These are phyloP conservation scores for Wasmannia auropunctata DNA, from an alignment of 1,140 invertebrate genomes.

Conservation along the genomic window DNA sequence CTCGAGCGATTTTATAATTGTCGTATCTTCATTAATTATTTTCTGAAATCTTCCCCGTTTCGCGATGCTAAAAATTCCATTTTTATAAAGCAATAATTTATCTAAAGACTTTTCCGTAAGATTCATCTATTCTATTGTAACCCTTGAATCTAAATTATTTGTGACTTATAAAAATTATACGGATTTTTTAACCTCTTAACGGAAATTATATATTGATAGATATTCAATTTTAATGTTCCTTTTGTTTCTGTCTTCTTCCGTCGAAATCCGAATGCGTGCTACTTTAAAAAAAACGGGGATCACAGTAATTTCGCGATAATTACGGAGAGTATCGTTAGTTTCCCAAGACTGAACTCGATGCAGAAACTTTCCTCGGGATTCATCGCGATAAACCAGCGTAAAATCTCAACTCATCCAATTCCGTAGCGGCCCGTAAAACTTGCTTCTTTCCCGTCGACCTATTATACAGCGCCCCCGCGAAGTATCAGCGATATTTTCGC, in stretches of 20 bases:
- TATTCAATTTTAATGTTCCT: background rate
- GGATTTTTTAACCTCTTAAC: background rate
- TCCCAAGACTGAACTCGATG: constrained; percentile 8
- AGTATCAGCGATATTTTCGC: constrained; percentile 41
- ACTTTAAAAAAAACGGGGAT: background rate
- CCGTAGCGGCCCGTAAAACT: constrained; percentile 32
- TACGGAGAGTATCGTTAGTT: background rate
- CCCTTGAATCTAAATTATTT: background rate
- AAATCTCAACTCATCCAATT: constrained; percentile 52
- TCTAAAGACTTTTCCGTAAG: background rate
- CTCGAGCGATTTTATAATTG: background rate
- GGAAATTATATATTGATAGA: background rate
- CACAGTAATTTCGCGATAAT: constrained; percentile 26
- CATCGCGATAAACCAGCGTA: constrained; percentile 46
- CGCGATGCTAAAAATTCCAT: background rate
- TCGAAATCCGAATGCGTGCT: constrained; percentile 4
- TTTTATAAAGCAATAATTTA: background rate
- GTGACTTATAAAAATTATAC: background rate
- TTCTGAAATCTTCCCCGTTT: background rate
- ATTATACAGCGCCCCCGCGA: constrained; percentile 30
- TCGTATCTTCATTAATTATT: background rate
- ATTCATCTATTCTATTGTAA: background rate
- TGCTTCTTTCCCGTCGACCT: background rate
- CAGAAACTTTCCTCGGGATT: constrained; percentile 41
- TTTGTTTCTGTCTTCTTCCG: background rate